A percentile compares a stretch with the other conserved stretches of the same genome.
Conservation (phyloP, 2,113 vertebrate genomes). For the Phyllopteryx taeniolatus region DNA sequence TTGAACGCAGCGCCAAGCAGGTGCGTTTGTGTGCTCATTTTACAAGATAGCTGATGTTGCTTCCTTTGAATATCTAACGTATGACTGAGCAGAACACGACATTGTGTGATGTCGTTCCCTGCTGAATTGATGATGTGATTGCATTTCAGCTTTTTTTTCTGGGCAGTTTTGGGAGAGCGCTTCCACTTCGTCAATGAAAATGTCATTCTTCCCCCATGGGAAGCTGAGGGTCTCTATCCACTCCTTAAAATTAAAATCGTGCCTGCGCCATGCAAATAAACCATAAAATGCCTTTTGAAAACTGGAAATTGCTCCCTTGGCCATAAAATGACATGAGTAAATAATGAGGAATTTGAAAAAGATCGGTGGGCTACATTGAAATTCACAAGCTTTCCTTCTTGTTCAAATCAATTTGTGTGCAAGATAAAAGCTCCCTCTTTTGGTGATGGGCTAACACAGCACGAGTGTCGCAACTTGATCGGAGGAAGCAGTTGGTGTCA, state of each 20-base stretch:
- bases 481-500: background rate
- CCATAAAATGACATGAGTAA: background rate
- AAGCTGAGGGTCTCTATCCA: background rate
- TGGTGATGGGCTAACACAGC: conserved; percentile 30
- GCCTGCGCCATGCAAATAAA: background rate
- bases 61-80: background rate
- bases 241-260: background rate
- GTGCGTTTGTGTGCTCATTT: conserved; percentile 61
- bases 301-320: background rate
- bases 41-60: background rate
- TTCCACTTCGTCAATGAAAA: background rate
- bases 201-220: background rate
- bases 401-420: background rate
- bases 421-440: conserved; percentile 44
- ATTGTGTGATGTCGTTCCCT: background rate
- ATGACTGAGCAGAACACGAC: background rate
- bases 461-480: background rate
- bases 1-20: conserved; percentile 98
- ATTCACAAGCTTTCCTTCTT: background rate
- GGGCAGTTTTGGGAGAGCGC: background rate
- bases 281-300: background rate
- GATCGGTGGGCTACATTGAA: too few species aligned
- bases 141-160: background rate
- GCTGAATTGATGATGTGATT: background rate
- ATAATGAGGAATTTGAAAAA: background rate